Percentiles rank a stretch among this genome's conserved stretches.
phyloP scores from a whole-genome alignment of 2,797 vertebrate species.

The Basileuterus tristriatus region DNA sequence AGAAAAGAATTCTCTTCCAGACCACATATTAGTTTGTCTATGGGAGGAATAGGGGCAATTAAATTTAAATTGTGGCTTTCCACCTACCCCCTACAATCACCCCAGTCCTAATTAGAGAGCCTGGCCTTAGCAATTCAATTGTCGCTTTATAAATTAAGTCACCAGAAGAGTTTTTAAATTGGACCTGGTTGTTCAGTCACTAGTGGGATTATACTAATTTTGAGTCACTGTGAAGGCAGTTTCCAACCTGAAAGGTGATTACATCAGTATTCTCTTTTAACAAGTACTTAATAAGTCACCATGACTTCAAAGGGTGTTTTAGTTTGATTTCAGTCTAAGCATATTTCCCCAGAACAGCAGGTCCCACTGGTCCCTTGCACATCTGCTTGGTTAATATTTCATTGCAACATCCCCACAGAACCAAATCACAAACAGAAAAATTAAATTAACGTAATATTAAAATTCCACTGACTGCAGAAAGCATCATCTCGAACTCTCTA shows the following conservation, averaged over 20 bases:
- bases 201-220: background rate
- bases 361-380: background rate
- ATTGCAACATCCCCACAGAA: background rate
- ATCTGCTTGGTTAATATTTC: background rate
- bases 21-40: background rate
- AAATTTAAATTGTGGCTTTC: conserved; percentile 13
- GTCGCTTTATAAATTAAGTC: background rate
- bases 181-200: background rate
- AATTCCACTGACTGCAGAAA: background rate
- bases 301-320: background rate
- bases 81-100: background rate
- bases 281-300: background rate
- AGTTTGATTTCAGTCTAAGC: background rate
- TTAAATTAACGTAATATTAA: background rate
- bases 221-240: background rate
- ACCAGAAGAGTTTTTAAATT: background rate
- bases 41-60: background rate
- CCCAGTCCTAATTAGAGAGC: background rate
- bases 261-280: conserved; percentile 1
- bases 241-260: background rate
- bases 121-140: background rate
- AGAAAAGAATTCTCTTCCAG: background rate
- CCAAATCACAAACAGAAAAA: background rate
- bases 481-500: background rate
- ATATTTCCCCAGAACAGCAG: background rate